These are phyloP conservation scores for Leptinotarsa texana DNA, from an alignment of 1,140 invertebrate genomes.

Conservation along the genomic window DNA sequence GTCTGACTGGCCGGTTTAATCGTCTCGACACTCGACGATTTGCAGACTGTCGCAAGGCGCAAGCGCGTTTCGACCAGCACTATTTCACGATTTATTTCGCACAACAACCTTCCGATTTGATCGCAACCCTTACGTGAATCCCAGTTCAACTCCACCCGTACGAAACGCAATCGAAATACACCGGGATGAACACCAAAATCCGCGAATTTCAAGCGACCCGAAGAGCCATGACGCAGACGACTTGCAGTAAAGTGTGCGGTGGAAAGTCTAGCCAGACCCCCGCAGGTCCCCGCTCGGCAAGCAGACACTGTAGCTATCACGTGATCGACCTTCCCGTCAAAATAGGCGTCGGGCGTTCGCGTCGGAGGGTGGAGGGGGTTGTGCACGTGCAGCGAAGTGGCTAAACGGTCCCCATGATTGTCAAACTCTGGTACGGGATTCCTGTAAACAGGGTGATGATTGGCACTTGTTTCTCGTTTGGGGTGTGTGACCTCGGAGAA, in stretches of 20 bases:
- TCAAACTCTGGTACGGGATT: conserved; percentile 11
- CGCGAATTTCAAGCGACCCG: neutral
- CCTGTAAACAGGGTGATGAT: conserved; percentile 21
- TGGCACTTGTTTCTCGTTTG: conserved; percentile 11
- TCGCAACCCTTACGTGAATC: conserved; percentile 23
- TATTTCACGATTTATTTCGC: conserved; percentile 24
- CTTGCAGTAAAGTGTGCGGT: conserved; percentile 22
- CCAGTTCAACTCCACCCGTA: conserved; percentile 33
- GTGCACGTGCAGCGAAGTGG: conserved; percentile 26
- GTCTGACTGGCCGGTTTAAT: conserved; percentile 41
- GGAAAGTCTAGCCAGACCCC: conserved; percentile 47
- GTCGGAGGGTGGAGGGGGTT: conserved; percentile 25
- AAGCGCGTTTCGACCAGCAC: conserved; percentile 32
- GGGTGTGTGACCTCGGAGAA: conserved; percentile 9
- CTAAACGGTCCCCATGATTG: conserved; percentile 18
- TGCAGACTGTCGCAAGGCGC: conserved; percentile 43
- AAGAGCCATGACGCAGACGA: conserved; percentile 21
- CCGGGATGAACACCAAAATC: neutral
- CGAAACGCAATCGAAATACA: conserved; percentile 21
- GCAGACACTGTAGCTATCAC: conserved; percentile 53
- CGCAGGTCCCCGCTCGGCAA: conserved; percentile 33
- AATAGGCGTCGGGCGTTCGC: conserved; percentile 66
- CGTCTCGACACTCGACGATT: conserved; percentile 39
- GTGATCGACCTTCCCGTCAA: conserved; percentile 76
- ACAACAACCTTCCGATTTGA: conserved; percentile 9